Evolutionary conservation across 2,888 invertebrate species (phyloP).

Genomic region (Halictus ligatus): DNA sequence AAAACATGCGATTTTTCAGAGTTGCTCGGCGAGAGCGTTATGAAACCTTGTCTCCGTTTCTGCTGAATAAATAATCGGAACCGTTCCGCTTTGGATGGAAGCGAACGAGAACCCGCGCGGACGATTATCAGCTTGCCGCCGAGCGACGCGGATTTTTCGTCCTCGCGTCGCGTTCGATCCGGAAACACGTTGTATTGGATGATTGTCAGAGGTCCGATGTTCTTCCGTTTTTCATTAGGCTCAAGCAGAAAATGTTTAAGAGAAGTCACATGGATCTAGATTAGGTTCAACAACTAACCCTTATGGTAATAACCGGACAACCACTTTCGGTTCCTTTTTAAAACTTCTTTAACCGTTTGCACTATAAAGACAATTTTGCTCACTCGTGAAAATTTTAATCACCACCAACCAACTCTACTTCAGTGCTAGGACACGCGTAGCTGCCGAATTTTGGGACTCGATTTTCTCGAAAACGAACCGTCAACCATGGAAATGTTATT

Average conservation of each 20-base stretch:
- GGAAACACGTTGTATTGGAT: background rate
- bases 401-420: too few species aligned
- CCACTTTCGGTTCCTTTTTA: background rate
- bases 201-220: background rate
- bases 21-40: constrained; percentile 21
- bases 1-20: constrained; percentile 51
- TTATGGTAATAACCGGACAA: background rate
- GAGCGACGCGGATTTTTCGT: background rate
- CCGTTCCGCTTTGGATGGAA: constrained; percentile 9
- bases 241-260: background rate
- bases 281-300: background rate
- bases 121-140: background rate
- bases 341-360: background rate
- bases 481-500: too few species aligned
- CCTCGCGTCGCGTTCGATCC: background rate
- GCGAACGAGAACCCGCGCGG: background rate
- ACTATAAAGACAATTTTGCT: too few species aligned
- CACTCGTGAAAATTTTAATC: too few species aligned
- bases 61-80: constrained; percentile 42
- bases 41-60: constrained; percentile 37
- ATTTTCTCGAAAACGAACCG: too few species aligned
- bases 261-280: background rate
- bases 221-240: background rate
- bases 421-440: too few species aligned
- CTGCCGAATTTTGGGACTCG: too few species aligned